A percentile compares a stretch with the other conserved stretches of the same genome.
Conservation (phyloP, 2,888 invertebrate species). For the Lydus trimaculatus region DNA sequence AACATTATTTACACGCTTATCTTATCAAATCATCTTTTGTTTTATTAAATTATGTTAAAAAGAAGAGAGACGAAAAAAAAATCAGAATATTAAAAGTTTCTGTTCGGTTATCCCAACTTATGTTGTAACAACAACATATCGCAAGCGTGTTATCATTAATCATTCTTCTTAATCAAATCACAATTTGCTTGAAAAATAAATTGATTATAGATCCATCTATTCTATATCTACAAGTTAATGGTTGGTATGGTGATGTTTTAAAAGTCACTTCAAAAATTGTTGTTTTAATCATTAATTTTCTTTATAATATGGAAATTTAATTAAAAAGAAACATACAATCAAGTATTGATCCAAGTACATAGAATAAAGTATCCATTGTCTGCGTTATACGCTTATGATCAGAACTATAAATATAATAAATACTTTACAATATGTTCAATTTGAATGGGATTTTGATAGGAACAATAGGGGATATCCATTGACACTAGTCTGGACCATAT, state of each 20-base stretch:
- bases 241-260: constrained; percentile 40
- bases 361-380: not conserved
- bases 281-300: constrained; percentile 27
- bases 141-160: constrained; percentile 46
- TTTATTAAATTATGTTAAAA: constrained; percentile 24
- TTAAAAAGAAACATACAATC: not conserved
- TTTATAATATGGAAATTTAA: constrained; percentile 2
- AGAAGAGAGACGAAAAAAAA: constrained; percentile 11
- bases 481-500: constrained; percentile 48
- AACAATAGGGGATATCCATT: constrained; percentile 40
- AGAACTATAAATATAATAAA: constrained; percentile 38
- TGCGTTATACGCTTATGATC: not conserved
- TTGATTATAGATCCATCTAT: constrained; percentile 22
- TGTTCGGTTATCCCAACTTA: constrained; percentile 50
- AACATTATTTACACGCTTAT: not conserved
- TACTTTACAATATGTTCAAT: constrained; percentile 56
- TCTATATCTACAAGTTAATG: constrained; percentile 22
- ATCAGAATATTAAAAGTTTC: constrained; percentile 38
- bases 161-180: constrained; percentile 53
- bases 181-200: constrained; percentile 43
- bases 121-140: constrained; percentile 49
- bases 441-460: constrained; percentile 19
- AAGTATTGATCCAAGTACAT: not conserved
- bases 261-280: constrained; percentile 40
- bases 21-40: not conserved